These are phyloP conservation scores for Bos indicus DNA, from an alignment of 2,113 vertebrate genomes.

Conservation along the genomic window DNA sequence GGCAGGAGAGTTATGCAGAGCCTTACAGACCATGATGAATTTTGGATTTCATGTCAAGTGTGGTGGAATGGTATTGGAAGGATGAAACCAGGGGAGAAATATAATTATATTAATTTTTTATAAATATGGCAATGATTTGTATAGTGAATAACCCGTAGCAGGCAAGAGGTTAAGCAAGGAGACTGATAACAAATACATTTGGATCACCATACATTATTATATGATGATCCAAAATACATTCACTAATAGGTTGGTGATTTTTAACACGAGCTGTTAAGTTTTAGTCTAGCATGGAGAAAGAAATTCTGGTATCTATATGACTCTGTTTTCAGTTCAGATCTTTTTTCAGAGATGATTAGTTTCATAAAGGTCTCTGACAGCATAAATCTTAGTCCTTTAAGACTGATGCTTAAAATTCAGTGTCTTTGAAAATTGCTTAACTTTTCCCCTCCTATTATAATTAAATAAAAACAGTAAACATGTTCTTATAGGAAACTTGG, in stretches of 20 bases:
- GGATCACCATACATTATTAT: not conserved
- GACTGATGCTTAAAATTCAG: not conserved
- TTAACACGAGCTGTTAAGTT: not conserved
- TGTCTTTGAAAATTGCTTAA: not conserved
- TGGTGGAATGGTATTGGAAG: not conserved
- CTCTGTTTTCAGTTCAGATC: not conserved
- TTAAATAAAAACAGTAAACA: not conserved
- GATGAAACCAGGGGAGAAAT: not conserved
- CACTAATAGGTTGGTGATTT: not conserved
- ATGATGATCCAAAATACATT: not conserved
- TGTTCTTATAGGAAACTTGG: not conserved
- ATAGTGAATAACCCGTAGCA: not conserved
- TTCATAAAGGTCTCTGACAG: not conserved
- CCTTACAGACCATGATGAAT: not conserved
- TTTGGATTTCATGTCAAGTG: not conserved
- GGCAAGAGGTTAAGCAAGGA: not conserved
- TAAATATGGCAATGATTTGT: not conserved
- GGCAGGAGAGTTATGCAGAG: not conserved
- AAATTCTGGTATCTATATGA: not conserved
- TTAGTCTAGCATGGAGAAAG: not conserved
- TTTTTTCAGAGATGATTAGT: not conserved
- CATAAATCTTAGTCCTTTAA: not conserved
- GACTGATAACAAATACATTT: not conserved
- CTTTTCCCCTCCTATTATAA: not conserved
- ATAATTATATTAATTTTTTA: not conserved